A percentile compares a stretch with the other conserved stretches of the same genome.
These are phyloP conservation scores for Musca domestica DNA, from an alignment of 1,140 invertebrate species.

Conservation along the genomic window DNA sequence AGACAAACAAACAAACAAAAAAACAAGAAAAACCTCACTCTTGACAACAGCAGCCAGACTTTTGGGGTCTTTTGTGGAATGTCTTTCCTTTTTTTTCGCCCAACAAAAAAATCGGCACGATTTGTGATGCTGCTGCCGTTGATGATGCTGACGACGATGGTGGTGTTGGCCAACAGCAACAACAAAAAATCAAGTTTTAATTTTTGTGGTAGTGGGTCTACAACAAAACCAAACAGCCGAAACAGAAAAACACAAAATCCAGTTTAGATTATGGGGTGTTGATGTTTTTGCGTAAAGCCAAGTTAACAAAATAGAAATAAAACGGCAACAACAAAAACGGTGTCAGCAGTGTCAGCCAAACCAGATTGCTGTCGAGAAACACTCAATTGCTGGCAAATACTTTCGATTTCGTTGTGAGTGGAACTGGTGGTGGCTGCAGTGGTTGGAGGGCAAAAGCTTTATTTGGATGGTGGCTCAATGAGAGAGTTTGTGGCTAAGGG, in stretches of 20 bases:
- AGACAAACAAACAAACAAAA: too few species aligned
- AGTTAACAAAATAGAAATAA: too few species aligned
- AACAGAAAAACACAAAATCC: too few species aligned
- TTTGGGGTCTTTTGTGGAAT: too few species aligned
- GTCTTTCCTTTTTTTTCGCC: too few species aligned
- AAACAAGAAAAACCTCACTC: too few species aligned
- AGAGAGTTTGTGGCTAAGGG: too few species aligned
- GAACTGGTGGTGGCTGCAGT: background rate
- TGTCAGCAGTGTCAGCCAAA: slow-evolving; percentile 21
- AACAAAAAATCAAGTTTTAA: slow-evolving; percentile 9
- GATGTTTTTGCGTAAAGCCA: too few species aligned
- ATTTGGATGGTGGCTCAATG: background rate
- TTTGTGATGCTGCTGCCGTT: background rate
- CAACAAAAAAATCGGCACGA: background rate
- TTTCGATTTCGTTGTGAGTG: slow-evolving; percentile 38
- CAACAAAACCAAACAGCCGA: background rate
- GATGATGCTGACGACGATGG: background rate
- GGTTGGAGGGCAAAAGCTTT: slow-evolving; percentile 3
- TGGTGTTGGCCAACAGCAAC: background rate
- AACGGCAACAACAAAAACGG: too few species aligned
- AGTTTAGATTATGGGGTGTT: slow-evolving; percentile 14
- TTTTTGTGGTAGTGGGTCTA: background rate
- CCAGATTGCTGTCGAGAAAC: background rate
- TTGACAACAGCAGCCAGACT: too few species aligned
- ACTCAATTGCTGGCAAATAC: slow-evolving; percentile 24